Conservation (phyloP, 2,113 vertebrate genomes). For the Myotis lucifugus region DNA sequence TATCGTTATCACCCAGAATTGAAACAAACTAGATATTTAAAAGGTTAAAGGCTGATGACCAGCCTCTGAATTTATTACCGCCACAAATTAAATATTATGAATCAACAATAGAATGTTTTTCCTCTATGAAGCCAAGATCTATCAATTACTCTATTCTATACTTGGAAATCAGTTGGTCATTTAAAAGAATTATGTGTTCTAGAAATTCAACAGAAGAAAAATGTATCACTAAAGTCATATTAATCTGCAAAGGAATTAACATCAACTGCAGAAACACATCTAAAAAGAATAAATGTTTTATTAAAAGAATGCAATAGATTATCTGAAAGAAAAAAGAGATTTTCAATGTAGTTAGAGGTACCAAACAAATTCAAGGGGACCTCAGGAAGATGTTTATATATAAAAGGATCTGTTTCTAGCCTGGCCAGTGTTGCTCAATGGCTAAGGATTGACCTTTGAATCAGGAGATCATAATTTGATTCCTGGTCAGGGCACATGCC, state of each 20-base stretch:
- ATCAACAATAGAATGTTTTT: constrained; percentile 69
- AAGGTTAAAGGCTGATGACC: constrained; percentile 47
- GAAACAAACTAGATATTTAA: not conserved
- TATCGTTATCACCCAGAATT: not conserved
- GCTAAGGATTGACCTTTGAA: no score
- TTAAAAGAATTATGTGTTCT: constrained; percentile 80
- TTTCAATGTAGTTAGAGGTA: constrained; percentile 62
- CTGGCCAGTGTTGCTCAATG: no score
- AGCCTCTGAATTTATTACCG: constrained; percentile 9
- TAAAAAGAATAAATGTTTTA: constrained; percentile 48
- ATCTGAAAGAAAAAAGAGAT: constrained; percentile 59
- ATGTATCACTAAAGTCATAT: constrained; percentile 78
- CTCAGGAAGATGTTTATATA: constrained; percentile 43
- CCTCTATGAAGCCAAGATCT: constrained; percentile 61
- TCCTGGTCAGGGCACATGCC: no score
- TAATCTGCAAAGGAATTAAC: constrained; percentile 82
- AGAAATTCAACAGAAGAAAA: constrained; percentile 82
- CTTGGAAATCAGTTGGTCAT: constrained; percentile 77
- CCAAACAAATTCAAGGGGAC: constrained; percentile 63
- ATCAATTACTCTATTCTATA: constrained; percentile 67
- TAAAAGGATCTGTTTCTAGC: constrained; percentile 8
- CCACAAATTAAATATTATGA: constrained; percentile 71
- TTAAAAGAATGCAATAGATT: constrained; percentile 75
- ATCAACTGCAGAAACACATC: constrained; percentile 80
- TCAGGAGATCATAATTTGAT: no score